Evolutionary conservation across 1,140 invertebrate genomes (phyloP), one percentile per base, ranked within the genome.

Genomic region (Sarcophaga peregrina): DNA sequence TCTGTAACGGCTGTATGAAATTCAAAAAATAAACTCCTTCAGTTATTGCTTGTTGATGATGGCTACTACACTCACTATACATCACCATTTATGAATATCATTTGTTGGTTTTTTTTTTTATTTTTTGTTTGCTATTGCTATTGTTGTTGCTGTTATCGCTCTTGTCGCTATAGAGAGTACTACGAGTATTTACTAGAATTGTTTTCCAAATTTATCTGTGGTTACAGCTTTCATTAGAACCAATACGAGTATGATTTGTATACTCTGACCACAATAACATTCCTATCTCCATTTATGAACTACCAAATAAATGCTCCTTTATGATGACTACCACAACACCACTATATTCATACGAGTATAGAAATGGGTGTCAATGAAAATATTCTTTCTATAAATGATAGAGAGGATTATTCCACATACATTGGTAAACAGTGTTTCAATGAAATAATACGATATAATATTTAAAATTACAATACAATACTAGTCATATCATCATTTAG

Each of bases 21-120:
- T 25, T 68, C 62, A 68, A 68, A 68, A 58, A 58, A 68, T 68
- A 68, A 20, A 68, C 62, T 68, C 54, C 54, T 58, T 58, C 62
- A 25, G 17, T 68, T 68, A 68, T 68, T 68, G 62, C 62, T 25
- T 20, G 62, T 68, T 68, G 62, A 68, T 68, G 62, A 68, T 37
- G 25, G 4, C 1, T 68, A 68, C n/a, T n/a, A n/a, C n/a, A n/a
- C n/a, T n/a, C n/a, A n/a, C n/a, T n/a, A n/a, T n/a, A n/a, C 50
- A 52, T 52, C 1, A 9, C 8, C 8, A 37, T 37, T 37, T 37
- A 37, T 37, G 25, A 37, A 37, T 37, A 37, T 37, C 25, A 37
- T 37, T n/a, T n/a, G n/a, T n/a, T n/a, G n/a, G n/a, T n/a, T n/a
- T n/a, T n/a, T n/a, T n/a, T n/a, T n/a, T n/a, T n/a, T 58, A 13